phyloP scores from a whole-genome alignment of 2,113 vertebrate genomes.

The Excalfactoria chinensis region DNA sequence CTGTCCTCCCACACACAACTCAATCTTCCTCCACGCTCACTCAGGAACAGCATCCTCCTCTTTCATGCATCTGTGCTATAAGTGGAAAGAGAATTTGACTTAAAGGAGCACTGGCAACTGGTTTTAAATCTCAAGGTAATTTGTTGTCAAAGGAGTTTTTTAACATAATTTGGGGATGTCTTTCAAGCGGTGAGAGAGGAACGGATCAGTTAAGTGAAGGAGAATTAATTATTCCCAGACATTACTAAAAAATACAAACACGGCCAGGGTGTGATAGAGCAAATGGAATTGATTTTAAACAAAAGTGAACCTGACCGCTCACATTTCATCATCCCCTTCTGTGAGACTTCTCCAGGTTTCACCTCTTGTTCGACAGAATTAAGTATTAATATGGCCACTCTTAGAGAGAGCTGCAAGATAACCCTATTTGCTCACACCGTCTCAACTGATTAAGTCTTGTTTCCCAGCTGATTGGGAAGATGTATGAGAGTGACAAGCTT shows the following conservation, averaged over 20 bases:
- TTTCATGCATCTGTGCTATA: slow-evolving; percentile 37
- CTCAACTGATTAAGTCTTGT: slow-evolving; percentile 41
- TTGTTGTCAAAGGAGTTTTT: background rate
- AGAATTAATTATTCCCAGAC: slow-evolving; percentile 38
- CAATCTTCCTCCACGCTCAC: background rate
- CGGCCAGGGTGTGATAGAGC: background rate
- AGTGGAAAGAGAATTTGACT: slow-evolving; percentile 53
- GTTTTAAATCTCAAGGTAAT: slow-evolving; percentile 45
- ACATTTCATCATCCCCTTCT: background rate
- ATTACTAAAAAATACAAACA: slow-evolving; percentile 27
- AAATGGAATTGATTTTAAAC: slow-evolving; percentile 54
- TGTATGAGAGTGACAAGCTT: background rate
- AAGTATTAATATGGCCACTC: slow-evolving; percentile 34
- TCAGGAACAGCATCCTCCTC: slow-evolving; percentile 39
- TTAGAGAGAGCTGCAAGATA: background rate
- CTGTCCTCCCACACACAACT: slow-evolving; percentile 61
- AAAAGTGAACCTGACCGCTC: slow-evolving; percentile 10
- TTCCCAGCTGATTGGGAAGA: slow-evolving; percentile 31
- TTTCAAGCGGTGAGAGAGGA: background rate
- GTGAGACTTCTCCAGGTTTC: background rate
- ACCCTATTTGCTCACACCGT: background rate
- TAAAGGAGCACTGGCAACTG: slow-evolving; percentile 41
- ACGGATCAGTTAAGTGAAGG: slow-evolving; percentile 12
- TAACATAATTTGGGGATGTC: background rate
- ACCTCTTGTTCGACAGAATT: background rate